Percentiles rank a stretch among this genome's conserved stretches.
phyloP scores from a whole-genome alignment of 2,113 vertebrate species.

The Coreoperca whiteheadi region DNA sequence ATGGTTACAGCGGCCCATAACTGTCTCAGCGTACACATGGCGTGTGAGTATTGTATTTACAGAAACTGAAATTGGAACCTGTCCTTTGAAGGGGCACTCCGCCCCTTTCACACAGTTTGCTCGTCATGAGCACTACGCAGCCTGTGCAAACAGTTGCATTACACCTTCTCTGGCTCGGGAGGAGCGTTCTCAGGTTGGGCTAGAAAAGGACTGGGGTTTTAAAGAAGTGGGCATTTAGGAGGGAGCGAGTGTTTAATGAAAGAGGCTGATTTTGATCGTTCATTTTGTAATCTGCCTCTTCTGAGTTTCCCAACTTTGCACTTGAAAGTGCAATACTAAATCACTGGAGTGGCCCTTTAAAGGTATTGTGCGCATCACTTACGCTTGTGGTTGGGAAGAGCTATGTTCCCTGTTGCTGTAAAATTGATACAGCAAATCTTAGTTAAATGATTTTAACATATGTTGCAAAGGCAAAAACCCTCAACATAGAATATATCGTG shows the following conservation, averaged over 20 bases:
- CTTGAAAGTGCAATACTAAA: background rate
- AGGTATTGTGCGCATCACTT: background rate
- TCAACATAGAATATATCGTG: background rate
- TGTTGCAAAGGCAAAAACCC: background rate
- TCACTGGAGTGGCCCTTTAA: background rate
- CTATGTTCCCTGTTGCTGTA: background rate
- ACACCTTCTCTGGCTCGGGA: too few relatives aligned
- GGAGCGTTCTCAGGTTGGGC: background rate
- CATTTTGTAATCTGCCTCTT: background rate
- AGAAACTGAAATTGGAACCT: background rate
- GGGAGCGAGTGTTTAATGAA: background rate
- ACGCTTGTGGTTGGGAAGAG: background rate
- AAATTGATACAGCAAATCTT: background rate
- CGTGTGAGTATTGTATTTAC: background rate
- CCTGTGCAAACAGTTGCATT: too few relatives aligned
- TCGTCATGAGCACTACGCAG: background rate
- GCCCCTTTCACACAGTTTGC: background rate
- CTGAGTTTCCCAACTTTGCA: background rate
- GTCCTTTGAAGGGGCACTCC: background rate
- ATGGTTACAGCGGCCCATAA: background rate
- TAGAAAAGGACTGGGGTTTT: background rate
- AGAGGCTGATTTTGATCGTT: background rate
- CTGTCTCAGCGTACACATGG: background rate
- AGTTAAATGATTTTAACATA: background rate
- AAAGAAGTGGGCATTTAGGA: background rate